Conservation (phyloP, 2,113 vertebrate genomes). For the Leptobrachium leishanense region DNA sequence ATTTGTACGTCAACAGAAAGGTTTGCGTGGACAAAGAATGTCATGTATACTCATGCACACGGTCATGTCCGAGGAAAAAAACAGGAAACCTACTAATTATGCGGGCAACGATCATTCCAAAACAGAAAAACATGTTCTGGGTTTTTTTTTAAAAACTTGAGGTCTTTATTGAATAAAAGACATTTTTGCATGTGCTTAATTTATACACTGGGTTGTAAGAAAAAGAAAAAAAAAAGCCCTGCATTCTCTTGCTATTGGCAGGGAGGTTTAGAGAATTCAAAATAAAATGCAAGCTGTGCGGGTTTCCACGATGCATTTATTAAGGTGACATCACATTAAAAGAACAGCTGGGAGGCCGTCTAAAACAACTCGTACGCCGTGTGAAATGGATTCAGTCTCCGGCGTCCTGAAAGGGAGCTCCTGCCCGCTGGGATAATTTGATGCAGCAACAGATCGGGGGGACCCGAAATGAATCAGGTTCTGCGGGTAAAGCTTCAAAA, state of each 20-base stretch:
- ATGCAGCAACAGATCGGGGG: background rate
- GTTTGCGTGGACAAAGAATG: no score
- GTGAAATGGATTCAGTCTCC: background rate
- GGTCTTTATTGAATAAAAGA: no score
- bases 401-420: background rate
- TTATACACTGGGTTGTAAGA: slow-evolving; percentile 28
- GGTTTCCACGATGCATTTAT: background rate
- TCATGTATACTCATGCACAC: no score
- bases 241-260: no score
- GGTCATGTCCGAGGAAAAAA: no score
- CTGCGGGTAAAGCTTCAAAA: background rate
- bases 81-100: no score
- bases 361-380: background rate
- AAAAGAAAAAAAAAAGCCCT: slow-evolving; percentile 27
- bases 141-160: no score
- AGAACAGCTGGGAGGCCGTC: background rate
- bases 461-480: background rate
- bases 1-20: no score
- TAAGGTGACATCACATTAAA: slow-evolving; percentile 4
- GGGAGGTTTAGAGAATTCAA: background rate
- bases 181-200: no score
- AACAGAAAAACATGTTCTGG: no score
- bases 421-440: background rate
- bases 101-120: no score
- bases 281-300: background rate